phyloP scores from a whole-genome alignment of 2,113 vertebrate genomes.

The Ammospiza caudacuta region DNA sequence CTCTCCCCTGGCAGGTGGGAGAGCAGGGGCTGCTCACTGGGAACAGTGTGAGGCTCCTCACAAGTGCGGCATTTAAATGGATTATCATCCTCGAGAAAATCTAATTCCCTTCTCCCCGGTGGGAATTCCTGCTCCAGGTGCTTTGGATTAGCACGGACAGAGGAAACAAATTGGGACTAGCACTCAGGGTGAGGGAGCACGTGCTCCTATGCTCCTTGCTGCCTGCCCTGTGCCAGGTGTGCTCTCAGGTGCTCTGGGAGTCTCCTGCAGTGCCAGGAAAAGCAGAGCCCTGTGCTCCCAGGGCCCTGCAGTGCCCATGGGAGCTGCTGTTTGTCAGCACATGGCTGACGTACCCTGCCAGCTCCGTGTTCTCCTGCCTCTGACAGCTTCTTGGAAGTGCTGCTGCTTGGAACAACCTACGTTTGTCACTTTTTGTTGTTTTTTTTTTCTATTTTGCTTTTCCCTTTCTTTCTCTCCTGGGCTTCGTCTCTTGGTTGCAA shows the following conservation, averaged over 20 bases:
- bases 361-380: background rate
- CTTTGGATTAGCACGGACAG: background rate
- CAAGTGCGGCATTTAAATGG: background rate
- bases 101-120: background rate
- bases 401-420: background rate
- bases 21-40: background rate
- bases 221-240: background rate
- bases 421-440: background rate
- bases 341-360: fast-evolving
- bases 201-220: background rate
- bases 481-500: constrained; percentile 17
- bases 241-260: background rate
- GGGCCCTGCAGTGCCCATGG: background rate
- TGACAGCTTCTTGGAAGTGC: background rate
- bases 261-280: background rate
- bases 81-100: background rate
- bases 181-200: background rate
- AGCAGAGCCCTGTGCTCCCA: background rate
- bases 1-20: background rate
- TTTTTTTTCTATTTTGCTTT: background rate
- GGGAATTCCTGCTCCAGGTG: background rate
- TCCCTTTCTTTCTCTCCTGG: background rate
- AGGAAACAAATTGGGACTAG: background rate
- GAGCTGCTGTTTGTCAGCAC: background rate
- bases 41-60: background rate